These are phyloP conservation scores for Schizopygopsis malacanthus DNA, from an alignment of 2,797 vertebrate genomes.

Conservation along the genomic window DNA sequence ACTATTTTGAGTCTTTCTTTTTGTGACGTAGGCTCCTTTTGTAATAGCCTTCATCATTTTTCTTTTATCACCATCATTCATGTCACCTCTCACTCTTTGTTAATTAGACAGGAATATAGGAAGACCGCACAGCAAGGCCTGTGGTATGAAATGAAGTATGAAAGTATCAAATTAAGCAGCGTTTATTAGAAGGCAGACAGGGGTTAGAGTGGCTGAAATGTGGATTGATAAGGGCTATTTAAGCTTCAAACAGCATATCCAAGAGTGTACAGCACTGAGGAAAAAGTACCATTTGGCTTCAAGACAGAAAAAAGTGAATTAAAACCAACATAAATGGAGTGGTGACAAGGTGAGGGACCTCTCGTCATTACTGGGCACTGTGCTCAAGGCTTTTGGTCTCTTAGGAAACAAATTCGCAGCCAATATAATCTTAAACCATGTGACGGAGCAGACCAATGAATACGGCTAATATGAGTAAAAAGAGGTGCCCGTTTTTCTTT, in stretches of 20 bases:
- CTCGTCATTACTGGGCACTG: conserved; percentile 72
- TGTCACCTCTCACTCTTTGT: conserved; percentile 30
- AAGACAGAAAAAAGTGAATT: conserved; percentile 63
- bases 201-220: conserved; percentile 25
- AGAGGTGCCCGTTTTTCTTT: background rate
- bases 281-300: conserved; percentile 60
- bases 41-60: conserved; percentile 32
- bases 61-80: conserved; percentile 6
- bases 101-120: conserved; percentile 57
- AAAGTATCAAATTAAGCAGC: conserved; percentile 60
- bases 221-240: conserved; percentile 42
- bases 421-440: conserved; percentile 65
- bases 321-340: conserved; percentile 74
- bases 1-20: background rate
- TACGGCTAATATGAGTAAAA: conserved; percentile 56
- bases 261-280: conserved; percentile 59
- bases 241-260: conserved; percentile 67
- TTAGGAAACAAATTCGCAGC: conserved; percentile 71
- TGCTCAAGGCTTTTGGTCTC: conserved; percentile 72
- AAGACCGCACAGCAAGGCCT: conserved; percentile 36
- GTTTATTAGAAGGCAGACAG: conserved; percentile 60
- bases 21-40: conserved; percentile 1
- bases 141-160: conserved; percentile 44
- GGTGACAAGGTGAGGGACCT: conserved; percentile 71
- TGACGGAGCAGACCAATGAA: conserved; percentile 65